Percentiles rank a stretch among this genome's conserved stretches.
Evolutionary conservation across 2,888 invertebrate species (phyloP).

Genomic region (Drosophila phalerata): DNA sequence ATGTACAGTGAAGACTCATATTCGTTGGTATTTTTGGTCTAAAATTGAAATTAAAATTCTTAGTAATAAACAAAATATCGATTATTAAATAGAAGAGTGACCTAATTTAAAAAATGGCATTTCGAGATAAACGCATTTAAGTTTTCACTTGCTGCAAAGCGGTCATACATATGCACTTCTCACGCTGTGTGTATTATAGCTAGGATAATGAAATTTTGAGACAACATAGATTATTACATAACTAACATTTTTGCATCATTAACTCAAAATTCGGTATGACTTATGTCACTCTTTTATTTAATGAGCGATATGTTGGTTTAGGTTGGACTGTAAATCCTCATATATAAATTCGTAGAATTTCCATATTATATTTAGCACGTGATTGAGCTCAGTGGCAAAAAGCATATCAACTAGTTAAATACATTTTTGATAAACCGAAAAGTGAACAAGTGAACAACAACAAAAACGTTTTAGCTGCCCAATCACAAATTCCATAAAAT

Average conservation of each 20-base stretch:
- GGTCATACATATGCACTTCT: too few relatives aligned
- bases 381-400: constrained; percentile 15
- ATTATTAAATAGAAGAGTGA: too few relatives aligned
- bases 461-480: constrained; percentile 35
- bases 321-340: neutral
- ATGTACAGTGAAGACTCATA: constrained; percentile 3
- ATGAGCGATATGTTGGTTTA: neutral
- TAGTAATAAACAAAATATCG: neutral
- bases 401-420: constrained; percentile 32
- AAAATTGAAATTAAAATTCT: neutral
- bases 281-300: too few relatives aligned
- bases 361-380: constrained; percentile 39
- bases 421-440: constrained; percentile 55
- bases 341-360: constrained; percentile 7
- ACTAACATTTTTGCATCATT: too few relatives aligned
- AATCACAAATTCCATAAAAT: constrained; percentile 16
- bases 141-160: too few relatives aligned
- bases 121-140: too few relatives aligned
- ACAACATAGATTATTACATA: too few relatives aligned
- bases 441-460: constrained; percentile 16
- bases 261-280: too few relatives aligned
- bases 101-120: too few relatives aligned
- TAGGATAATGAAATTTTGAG: too few relatives aligned
- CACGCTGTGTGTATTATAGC: too few relatives aligned
- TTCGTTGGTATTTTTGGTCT: neutral